Base-by-base conservation (phyloP, 2,797 vertebrate species). In the Sebastes vulpes region DNA sequence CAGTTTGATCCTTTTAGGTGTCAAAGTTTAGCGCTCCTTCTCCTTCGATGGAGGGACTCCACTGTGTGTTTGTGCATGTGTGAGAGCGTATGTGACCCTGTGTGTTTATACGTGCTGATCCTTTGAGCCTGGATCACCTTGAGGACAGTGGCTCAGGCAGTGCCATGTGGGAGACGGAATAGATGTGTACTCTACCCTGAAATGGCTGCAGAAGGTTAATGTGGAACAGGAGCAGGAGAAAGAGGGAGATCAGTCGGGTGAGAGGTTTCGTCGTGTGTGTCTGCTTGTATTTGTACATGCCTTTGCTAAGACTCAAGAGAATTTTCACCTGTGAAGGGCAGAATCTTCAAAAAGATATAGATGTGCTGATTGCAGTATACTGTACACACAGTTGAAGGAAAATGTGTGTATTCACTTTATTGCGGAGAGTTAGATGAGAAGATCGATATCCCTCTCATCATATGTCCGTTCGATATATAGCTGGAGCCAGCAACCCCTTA, bases 51-150 rank as follows among this genome's bases (percentile, higher is more conserved):
- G 72, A 79, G 61, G 31, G 60, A 38, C 68, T 81, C 26, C 1
- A 14, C 57, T 25, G 59, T 31, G 76, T 71, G 65, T 79, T 69
- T 80, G 81, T 71, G 76, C 46, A 35, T 59, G 52, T 60, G 48
- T 54, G 67, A n/a, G 76, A 68, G 83, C 29, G 29, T 54, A n/a
- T 18, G 10, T 35, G 53, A 65, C 64, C 50, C n/a, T 7, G 42
- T 75, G 58, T 89, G 73, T 90, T 82, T 38, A 26, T 60, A 75
- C 52, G 29, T 11, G 35, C 75, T 18, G 74, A 78, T 74, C 57
- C 79, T 88, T 84, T 90, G 76, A 86, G 84, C 83, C 84, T 7
- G 67, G 66, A 87, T 83, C 83, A 90, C 84, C 85, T 88, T 70
- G 75, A 87, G 86, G 75, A 85, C 59, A 73, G 77, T 65, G 63